phyloP scores from a whole-genome alignment of 2,113 vertebrate species.

The Brachyhypopomus gauderio region DNA sequence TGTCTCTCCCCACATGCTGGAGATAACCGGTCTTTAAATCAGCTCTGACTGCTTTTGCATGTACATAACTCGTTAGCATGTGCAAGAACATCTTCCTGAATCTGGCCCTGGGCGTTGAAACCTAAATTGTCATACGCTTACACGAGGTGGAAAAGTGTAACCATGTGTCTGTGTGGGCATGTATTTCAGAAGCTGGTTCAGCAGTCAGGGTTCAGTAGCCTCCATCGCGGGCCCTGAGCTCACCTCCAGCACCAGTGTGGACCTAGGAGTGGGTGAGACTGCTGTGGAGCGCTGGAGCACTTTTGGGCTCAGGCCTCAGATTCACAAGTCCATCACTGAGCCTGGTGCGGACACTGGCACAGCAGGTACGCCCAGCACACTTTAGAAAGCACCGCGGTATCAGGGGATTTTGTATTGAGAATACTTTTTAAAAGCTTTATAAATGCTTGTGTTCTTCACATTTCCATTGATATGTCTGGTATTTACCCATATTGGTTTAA shows the following conservation, averaged over 20 bases:
- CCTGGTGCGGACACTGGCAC: conserved; percentile 76
- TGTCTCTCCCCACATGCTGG: no score
- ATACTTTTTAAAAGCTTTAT: no score
- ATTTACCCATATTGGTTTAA: no score
- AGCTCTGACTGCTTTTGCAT: no score
- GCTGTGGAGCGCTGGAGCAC: conserved; percentile 85
- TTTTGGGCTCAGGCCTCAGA: conserved; percentile 81
- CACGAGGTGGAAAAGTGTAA: background rate
- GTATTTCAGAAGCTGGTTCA: conserved; percentile 83
- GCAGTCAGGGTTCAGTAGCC: conserved; percentile 74
- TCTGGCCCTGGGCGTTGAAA: background rate
- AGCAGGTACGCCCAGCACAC: conserved; percentile 62
- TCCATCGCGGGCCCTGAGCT: conserved; percentile 75
- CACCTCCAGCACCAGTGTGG: conserved; percentile 63
- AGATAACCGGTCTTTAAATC: no score
- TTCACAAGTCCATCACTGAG: conserved; percentile 88
- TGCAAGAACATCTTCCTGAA: no score
- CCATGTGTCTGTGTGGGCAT: conserved; percentile 19
- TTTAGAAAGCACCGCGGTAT: background rate
- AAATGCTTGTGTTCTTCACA: no score
- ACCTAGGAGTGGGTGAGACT: conserved; percentile 77
- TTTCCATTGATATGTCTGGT: no score
- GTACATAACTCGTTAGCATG: no score
- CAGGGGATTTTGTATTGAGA: no score
- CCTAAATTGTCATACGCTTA: background rate